Evolutionary conservation across 37 sponge, comb jelly and placozoan genomes (phyloP), one percentile per base, ranked within the genome.

Genomic region (Spongia lamella): DNA sequence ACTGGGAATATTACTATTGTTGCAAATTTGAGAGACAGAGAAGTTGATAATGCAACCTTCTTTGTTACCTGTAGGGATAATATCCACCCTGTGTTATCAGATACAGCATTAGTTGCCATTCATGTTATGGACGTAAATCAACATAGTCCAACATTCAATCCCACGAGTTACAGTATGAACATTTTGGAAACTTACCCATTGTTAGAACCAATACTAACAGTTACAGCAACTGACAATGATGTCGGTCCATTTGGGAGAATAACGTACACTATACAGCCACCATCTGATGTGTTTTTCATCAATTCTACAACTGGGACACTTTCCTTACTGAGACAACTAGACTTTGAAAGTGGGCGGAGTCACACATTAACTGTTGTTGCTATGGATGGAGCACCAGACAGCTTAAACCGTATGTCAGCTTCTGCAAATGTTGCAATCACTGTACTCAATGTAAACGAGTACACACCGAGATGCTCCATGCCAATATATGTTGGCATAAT

Each of bases 371-470:
- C 34, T 32, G 83, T 78, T 17, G 60, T 68, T 26, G 92, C 83
- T 19, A 82, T 33, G 1, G 92, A 91, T 85, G 92, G 83, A 31
- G 55, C 59, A 11, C 32, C 20, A 33, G 85, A 84, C 53, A 84
- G 81, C 49, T 5, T 27, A 7, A 40, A 64, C 32, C 62, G 78
- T 25, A 26, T 47, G 59, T 76, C 81, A 30, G 81, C 66, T 26
- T 76, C 78, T 38, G 72, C 66, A 4, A 75, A 61, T 6, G 63
- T 91, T n/a, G 72, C 53, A 29, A 51, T 92, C 31, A 7, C 57
- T 37, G 88, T 92, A 29, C 50, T 64, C 19, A 78, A 79, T 21
- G 70, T 83, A 0, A 92, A 92, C 38, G 80, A 83, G 31, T 66
- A 38, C 51, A 72, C 63, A 24, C 89, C 89, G 11, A 20, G 29